Base-by-base conservation (phyloP, 2,113 vertebrate species). In the Scolopax mira region DNA sequence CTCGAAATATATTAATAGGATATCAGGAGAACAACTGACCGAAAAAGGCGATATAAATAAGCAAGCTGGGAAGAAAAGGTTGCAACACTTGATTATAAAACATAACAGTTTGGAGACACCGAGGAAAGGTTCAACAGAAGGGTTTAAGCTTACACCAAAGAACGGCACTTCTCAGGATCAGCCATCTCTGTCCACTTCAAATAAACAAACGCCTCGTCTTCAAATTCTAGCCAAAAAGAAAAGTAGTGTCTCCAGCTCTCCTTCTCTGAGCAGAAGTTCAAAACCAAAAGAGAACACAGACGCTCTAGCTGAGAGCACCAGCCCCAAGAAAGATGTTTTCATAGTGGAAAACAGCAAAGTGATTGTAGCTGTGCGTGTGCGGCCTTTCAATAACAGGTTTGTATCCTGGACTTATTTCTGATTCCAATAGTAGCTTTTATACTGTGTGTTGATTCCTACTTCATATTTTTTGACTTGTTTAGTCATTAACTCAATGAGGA, bases 321-420 rank as follows among this genome's bases (percentile, higher is more conserved):
- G 19, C 8, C 4, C 27, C 9, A 87, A 92, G 28, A 93, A 95
- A 49, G 97, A 98, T 16, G 42, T 66, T 71, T 86, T 98, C 8
- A 98, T 98, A 94, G 98, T 98, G 96, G 99, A 99, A 83, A 99
- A 98, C 96, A 99, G 99, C 83, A 99, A 99, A 30, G 98, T 99
- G 75, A 98, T 97, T 0, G 99, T 99, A 48, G 99, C 99, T 5
- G 99, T 99, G 14, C 98, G 99, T 4, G 96, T 99, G 1, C 98
- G 99, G 12, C 99, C 99, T n/a, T 99, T 99, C 96, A 99, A 90
- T 88, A 97, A 87, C 88, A 99, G 99, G 99, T 99, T 96, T 77
- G 97, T 97, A 14, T 62, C 66, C n/a, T 74, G 71, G 54, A 1
- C 13, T 64, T 46, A 3, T 2, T 79, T 62, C 25, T 86, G 39